Conservation (phyloP, 2,113 vertebrate species). For the Aspidoscelis tigris region DNA sequence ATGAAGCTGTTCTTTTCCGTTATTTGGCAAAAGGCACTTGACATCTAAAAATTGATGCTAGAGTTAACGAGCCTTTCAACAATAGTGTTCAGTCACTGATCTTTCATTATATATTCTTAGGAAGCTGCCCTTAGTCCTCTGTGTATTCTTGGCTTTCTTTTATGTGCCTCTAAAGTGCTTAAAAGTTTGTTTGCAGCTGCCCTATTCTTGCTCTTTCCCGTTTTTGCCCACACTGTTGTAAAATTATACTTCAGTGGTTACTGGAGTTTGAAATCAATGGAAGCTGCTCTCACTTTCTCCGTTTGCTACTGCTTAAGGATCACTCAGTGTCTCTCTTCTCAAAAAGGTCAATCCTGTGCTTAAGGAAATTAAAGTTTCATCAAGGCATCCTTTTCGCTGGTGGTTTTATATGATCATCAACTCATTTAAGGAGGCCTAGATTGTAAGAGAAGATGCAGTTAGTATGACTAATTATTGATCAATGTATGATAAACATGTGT, state of each 20-base stretch:
- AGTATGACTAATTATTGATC: constrained; percentile 47
- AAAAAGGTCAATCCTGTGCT: constrained; percentile 46
- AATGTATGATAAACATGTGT: constrained; percentile 52
- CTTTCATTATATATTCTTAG: constrained; percentile 22
- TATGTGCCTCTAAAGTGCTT: constrained; percentile 52
- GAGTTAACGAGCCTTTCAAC: accelerated
- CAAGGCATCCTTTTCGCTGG: constrained; percentile 38
- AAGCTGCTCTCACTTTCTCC: constrained; percentile 48
- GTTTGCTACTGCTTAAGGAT: constrained; percentile 55
- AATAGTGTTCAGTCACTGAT: accelerated
- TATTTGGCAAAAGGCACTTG: not conserved
- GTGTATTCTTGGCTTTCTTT: constrained; percentile 54
- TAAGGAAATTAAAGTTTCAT: constrained; percentile 62
- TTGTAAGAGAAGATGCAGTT: constrained; percentile 46
- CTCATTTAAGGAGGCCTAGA: constrained; percentile 47
- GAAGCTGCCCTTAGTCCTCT: constrained; percentile 26
- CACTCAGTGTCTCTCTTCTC: constrained; percentile 3
- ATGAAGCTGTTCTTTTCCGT: not conserved
- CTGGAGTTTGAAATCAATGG: constrained; percentile 58
- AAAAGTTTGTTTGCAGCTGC: constrained; percentile 61
- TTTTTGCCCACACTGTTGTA: constrained; percentile 54
- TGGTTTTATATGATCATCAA: constrained; percentile 57
- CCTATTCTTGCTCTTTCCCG: constrained; percentile 44
- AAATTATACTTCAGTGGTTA: constrained; percentile 61
- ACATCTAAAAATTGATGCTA: constrained; percentile 7